Evolutionary conservation across 2,888 invertebrate species (phyloP).

Genomic region (Dione vanillae): DNA sequence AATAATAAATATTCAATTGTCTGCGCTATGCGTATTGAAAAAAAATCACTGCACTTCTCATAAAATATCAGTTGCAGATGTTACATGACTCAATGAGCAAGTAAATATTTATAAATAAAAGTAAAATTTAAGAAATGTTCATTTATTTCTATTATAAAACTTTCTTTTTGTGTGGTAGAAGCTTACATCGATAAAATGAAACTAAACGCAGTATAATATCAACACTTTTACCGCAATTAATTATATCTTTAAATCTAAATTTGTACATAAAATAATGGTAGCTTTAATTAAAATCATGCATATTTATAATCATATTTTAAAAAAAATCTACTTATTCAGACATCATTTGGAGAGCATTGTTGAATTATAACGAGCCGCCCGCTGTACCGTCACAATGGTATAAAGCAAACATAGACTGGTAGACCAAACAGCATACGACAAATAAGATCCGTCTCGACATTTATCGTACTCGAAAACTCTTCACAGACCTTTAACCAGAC

Average conservation of each 20-base stretch:
- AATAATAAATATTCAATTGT: slow-evolving; percentile 71
- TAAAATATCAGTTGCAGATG: slow-evolving; percentile 31
- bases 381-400: slow-evolving; percentile 62
- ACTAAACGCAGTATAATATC: neutral
- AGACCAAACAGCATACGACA: slow-evolving; percentile 66
- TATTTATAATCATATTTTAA: slow-evolving; percentile 21
- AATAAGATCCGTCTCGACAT: slow-evolving; percentile 60
- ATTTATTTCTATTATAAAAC: neutral
- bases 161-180: neutral
- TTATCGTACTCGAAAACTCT: slow-evolving; percentile 40
- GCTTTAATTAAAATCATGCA: slow-evolving; percentile 23
- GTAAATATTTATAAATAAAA: slow-evolving; percentile 25
- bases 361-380: slow-evolving; percentile 46
- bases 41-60: slow-evolving; percentile 16
- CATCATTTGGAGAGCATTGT: slow-evolving; percentile 35
- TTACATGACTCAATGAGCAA: slow-evolving; percentile 14
- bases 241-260: slow-evolving; percentile 13
- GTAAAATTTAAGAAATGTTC: neutral
- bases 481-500: slow-evolving; percentile 9
- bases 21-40: slow-evolving; percentile 60
- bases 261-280: slow-evolving; percentile 17
- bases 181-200: slow-evolving; percentile 2
- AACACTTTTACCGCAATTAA: slow-evolving; percentile 19
- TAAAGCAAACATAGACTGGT: slow-evolving; percentile 65
- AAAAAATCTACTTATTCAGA: slow-evolving; percentile 20